Conservation (phyloP, 2,797 vertebrate species). For the Mus spretus region DNA sequence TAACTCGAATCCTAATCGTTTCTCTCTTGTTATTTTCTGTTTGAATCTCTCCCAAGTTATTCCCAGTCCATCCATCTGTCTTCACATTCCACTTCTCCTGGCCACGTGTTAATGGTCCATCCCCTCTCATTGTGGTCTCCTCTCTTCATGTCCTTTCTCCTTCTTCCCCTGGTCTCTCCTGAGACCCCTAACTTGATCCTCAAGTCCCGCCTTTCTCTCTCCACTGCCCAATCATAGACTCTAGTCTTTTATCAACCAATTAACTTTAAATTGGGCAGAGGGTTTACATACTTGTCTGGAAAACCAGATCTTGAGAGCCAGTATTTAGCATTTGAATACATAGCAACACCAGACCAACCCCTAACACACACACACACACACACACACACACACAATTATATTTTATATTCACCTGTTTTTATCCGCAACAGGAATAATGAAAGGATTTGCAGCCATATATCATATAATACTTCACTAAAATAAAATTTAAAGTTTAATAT, state of each 20-base stretch:
- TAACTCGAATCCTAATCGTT: background rate
- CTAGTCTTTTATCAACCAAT: background rate
- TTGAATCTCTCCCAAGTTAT: background rate
- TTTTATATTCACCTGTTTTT: background rate
- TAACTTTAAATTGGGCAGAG: background rate
- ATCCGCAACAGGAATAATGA: conserved; percentile 2
- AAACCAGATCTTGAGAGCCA: background rate
- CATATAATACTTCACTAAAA: conserved; percentile 49
- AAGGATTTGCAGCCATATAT: conserved; percentile 4
- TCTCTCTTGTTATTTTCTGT: background rate
- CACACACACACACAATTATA: background rate
- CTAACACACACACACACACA: background rate
- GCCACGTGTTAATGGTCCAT: background rate
- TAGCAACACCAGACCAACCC: background rate
- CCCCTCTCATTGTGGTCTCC: background rate
- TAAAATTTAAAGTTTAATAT: conserved; percentile 41
- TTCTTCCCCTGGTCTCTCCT: background rate
- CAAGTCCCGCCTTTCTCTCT: background rate
- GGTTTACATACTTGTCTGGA: background rate
- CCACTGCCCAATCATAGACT: background rate
- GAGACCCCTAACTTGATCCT: background rate
- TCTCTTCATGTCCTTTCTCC: background rate
- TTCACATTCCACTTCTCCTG: background rate
- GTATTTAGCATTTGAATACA: background rate
- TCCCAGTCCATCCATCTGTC: background rate